Conservation (phyloP, 2,797 vertebrate genomes). For the Sebastes cheni region DNA sequence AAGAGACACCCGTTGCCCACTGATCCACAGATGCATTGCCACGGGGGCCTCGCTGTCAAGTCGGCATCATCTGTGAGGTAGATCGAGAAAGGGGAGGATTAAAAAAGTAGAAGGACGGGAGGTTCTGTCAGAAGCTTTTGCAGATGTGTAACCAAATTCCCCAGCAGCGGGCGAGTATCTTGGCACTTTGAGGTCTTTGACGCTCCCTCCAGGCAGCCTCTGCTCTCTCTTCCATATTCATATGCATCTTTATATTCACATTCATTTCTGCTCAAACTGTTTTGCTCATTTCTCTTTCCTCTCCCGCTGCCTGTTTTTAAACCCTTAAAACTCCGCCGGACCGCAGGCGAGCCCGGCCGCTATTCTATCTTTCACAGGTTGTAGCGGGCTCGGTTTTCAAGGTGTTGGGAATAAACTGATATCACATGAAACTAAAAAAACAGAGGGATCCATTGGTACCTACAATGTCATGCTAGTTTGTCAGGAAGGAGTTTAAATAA, state of each 20-base stretch:
- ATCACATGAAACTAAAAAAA: too few species aligned
- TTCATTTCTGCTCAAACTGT: constrained; percentile 22
- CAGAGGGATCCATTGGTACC: too few species aligned
- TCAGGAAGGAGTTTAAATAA: too few species aligned
- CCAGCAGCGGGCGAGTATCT: constrained; percentile 19
- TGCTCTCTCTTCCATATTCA: constrained; percentile 41
- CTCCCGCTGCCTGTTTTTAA: constrained; percentile 27
- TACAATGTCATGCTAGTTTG: too few species aligned
- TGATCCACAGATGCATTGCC: constrained; percentile 42
- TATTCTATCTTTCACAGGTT: too few species aligned
- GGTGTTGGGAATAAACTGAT: too few species aligned
- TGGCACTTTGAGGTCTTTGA: constrained; percentile 43
- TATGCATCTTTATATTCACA: constrained; percentile 19
- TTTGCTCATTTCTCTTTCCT: constrained; percentile 11
- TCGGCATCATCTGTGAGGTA: constrained; percentile 33
- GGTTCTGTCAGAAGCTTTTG: constrained; percentile 39
- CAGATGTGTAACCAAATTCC: constrained; percentile 35
- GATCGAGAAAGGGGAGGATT: not conserved
- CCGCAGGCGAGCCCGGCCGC: too few species aligned
- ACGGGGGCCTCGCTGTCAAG: constrained; percentile 59
- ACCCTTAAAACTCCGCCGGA: not conserved
- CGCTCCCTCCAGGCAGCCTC: constrained; percentile 17
- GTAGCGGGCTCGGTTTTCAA: too few species aligned
- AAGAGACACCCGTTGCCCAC: constrained; percentile 5
- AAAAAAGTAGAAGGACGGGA: not conserved